phyloP scores from a whole-genome alignment of 2,113 vertebrate genomes.

The Petroica traversi region DNA sequence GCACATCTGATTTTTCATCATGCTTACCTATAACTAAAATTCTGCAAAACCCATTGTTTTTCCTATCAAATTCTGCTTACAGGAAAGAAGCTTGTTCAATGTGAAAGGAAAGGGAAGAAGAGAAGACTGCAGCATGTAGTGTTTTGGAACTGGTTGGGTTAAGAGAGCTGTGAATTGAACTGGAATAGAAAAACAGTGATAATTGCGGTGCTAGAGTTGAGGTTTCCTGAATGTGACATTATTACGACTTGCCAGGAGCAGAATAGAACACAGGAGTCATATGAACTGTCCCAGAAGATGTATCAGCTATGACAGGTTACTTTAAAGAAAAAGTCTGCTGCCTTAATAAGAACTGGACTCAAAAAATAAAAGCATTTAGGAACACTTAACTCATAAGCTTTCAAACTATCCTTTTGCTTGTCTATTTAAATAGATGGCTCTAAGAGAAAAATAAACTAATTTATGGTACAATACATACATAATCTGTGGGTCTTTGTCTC shows the following conservation, averaged over 20 bases:
- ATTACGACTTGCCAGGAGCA: slow-evolving; percentile 8
- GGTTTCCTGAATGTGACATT: slow-evolving; percentile 37
- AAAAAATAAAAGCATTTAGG: slow-evolving; percentile 16
- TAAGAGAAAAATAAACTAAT: background rate
- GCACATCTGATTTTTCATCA: background rate
- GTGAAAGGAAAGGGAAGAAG: background rate
- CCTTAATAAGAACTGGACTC: background rate
- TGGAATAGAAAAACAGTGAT: background rate
- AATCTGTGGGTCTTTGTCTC: background rate
- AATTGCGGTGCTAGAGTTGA: slow-evolving; percentile 3
- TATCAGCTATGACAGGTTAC: slow-evolving; percentile 6
- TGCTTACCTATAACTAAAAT: background rate
- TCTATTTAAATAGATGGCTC: background rate
- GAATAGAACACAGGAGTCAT: background rate
- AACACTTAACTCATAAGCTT: background rate
- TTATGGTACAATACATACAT: background rate
- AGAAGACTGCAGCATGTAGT: background rate
- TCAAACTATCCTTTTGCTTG: background rate
- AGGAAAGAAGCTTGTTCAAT: background rate
- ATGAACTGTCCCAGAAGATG: background rate
- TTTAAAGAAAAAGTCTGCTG: background rate
- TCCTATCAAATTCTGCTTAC: background rate
- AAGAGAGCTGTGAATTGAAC: background rate
- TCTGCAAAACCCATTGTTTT: background rate
- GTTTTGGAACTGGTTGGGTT: background rate